Base-by-base conservation (phyloP, 2,797 vertebrate genomes). In the Pachyuromys duprasi region DNA sequence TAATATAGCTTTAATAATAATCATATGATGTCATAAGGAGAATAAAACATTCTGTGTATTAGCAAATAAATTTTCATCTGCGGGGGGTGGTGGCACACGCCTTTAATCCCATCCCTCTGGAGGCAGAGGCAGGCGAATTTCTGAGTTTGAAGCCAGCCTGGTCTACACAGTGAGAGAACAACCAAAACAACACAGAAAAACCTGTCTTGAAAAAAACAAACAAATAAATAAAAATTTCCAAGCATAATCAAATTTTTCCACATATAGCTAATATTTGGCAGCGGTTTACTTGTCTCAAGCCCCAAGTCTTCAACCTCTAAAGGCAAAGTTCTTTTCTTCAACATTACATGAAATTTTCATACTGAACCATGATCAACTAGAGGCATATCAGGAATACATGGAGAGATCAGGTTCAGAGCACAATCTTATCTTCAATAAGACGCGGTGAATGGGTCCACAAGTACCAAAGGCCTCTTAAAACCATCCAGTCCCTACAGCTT, bases 1-100 rank as follows among this genome's bases (percentile, higher is more conserved):
- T 69, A 89, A 87, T 70, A 75, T 79, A n/a, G 69, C 91, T 22
- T 57, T 89, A 49, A 26, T 91, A 86, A 91, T 55, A 63, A 89
- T 28, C 26, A 33, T 87, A 7, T 42, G n/a, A 95, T 55, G 39
- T 86, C 62, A 70, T 5, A 3, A 22, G 18, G 9, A 63, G 26
- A 90, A 72, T 2, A 60, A 70, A 62, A 14, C n/a, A 69, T 67
- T 86, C 78, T 80, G 26, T 60, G n/a, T 57, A 60, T 36, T 75
- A 63, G 33, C 45, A 95, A 94, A 31, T 55, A 60, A 49, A 90
- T 5, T 82, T 42, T 45, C 42, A 75, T 39, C 72, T 45, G n/a
- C n/a, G 12, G 13, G 24, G 45, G 72, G 39, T 28, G 13, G 12
- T 22, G 5, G 26, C 28, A 2, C 24, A 75, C 28, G 2, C 39